Percentiles rank a stretch among this genome's conserved stretches.
These are phyloP conservation scores for Lamellibrachia luymesi DNA, from an alignment of 1,140 invertebrate genomes.

Conservation along the genomic window DNA sequence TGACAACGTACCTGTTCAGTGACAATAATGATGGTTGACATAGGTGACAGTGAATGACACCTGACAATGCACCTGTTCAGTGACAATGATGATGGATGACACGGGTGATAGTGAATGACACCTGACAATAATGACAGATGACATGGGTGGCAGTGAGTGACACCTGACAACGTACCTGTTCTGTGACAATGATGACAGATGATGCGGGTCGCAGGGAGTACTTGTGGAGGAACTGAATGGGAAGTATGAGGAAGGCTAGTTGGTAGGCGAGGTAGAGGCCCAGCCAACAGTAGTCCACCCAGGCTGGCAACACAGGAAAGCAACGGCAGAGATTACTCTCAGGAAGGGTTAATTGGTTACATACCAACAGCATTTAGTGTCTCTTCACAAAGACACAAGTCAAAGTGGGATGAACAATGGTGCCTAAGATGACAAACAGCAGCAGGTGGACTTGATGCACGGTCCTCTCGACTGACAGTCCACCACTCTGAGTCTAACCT, in stretches of 20 bases:
- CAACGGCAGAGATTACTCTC: background rate
- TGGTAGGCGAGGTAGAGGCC: conserved; percentile 52
- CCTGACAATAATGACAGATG: background rate
- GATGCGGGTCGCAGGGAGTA: conserved; percentile 63
- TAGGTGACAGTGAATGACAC: conserved; percentile 42
- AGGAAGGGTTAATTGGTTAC: background rate
- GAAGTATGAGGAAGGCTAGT: conserved; percentile 58
- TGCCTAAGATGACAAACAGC: background rate
- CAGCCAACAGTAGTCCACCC: conserved; percentile 50
- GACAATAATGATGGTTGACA: no score
- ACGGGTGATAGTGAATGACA: conserved; percentile 50
- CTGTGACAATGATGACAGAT: conserved; percentile 53
- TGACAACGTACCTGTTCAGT: conserved; percentile 48
- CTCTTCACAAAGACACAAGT: background rate
- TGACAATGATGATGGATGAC: conserved; percentile 54
- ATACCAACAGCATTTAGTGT: background rate
- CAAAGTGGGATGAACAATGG: background rate
- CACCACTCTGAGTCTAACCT: no score
- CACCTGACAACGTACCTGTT: conserved; percentile 43
- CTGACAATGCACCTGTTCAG: conserved; percentile 48
- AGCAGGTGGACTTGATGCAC: no score
- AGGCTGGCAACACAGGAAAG: conserved; percentile 35
- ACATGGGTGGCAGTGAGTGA: background rate
- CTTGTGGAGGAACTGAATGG: conserved; percentile 58
- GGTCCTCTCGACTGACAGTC: no score